phyloP scores from a whole-genome alignment of 2,113 vertebrate species.

The Pyxicephalus adspersus region DNA sequence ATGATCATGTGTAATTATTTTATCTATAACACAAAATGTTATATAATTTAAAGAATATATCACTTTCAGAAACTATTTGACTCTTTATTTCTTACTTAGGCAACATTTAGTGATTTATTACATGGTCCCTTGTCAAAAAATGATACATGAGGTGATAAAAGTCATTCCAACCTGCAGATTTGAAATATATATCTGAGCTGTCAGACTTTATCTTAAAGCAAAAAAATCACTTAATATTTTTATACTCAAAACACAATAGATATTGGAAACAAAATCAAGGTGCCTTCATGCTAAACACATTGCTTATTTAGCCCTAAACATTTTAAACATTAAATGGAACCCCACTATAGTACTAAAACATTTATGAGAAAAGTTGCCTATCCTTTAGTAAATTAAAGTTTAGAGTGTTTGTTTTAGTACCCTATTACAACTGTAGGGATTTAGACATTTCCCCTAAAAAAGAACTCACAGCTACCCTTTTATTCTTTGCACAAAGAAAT shows the following conservation, averaged over 20 bases:
- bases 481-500: no score
- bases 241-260: slow-evolving; percentile 59
- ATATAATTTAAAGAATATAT: background rate
- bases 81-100: slow-evolving; percentile 14
- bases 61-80: background rate
- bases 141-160: slow-evolving; percentile 48
- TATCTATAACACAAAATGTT: no score
- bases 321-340: no score
- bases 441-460: no score
- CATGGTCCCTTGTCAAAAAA: slow-evolving; percentile 1
- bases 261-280: slow-evolving; percentile 62
- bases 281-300: slow-evolving; percentile 58
- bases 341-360: no score
- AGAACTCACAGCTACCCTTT: no score
- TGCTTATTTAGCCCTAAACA: no score
- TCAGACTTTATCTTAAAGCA: slow-evolving; percentile 57
- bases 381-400: no score
- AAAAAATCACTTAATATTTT: slow-evolving; percentile 53
- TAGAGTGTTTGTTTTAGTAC: no score
- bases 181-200: slow-evolving; percentile 57
- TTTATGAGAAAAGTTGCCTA: no score
- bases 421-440: no score
- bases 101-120: slow-evolving; percentile 25
- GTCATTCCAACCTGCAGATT: slow-evolving; percentile 46
- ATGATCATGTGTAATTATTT: no score